Conservation (phyloP, 2,113 vertebrate genomes). For the Pituophis catenifer region DNA sequence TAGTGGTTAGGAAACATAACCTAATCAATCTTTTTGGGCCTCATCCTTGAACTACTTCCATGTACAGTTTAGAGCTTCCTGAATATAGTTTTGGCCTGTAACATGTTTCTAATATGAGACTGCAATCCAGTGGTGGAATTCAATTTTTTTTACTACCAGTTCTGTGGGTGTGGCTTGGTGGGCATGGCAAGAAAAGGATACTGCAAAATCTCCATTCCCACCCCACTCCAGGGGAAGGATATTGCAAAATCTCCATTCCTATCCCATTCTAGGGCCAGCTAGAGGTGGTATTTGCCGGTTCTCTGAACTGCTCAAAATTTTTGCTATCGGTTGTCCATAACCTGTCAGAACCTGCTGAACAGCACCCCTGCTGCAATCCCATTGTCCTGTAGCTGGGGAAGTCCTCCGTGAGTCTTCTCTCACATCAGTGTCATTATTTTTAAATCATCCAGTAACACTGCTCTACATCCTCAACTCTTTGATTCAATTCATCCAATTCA, state of each 20-base stretch:
- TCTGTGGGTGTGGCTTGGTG: too few relatives aligned
- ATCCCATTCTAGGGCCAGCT: too few relatives aligned
- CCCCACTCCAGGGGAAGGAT: too few relatives aligned
- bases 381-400: not conserved
- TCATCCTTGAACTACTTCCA: not conserved
- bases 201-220: too few relatives aligned
- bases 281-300: too few relatives aligned
- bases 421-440: not conserved
- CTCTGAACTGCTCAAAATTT: too few relatives aligned
- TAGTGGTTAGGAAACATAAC: slow-evolving; percentile 13
- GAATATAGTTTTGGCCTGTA: slow-evolving; percentile 4
- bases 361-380: not conserved
- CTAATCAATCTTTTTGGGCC: slow-evolving; percentile 10
- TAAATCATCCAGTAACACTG: not conserved
- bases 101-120: not conserved
- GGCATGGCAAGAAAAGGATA: too few relatives aligned
- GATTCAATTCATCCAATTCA: not conserved
- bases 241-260: too few relatives aligned
- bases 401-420: not conserved
- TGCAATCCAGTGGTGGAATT: not conserved
- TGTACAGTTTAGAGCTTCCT: slow-evolving; percentile 16
- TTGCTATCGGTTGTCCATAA: too few relatives aligned
- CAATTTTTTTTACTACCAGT: too few relatives aligned
- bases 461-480: not conserved
- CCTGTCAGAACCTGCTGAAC: too few relatives aligned